Percentiles rank a stretch among this genome's conserved stretches.
Evolutionary conservation across 2,888 invertebrate genomes (phyloP).

Genomic region (Acanthosepion lycidas): DNA sequence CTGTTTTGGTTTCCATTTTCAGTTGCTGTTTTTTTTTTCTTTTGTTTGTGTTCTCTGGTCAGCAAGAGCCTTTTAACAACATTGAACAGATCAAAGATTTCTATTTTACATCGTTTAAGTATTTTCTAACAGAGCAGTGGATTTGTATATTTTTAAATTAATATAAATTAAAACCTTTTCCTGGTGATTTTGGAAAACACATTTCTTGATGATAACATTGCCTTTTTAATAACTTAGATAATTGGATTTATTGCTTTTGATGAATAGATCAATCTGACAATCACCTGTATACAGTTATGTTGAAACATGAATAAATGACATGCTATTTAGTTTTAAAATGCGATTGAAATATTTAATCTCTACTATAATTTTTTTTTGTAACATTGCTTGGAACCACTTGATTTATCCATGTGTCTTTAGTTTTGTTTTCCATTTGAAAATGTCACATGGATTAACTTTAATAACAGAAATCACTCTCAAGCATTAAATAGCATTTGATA

Average conservation of each 20-base stretch:
- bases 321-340: neutral
- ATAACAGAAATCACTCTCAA: neutral
- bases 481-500: neutral
- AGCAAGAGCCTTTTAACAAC: neutral
- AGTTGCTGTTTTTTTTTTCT: neutral
- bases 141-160: neutral
- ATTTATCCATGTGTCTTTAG: slow-evolving; percentile 1
- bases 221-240: neutral
- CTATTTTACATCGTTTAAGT: neutral
- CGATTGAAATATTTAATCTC: neutral
- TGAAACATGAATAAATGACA: slow-evolving; percentile 17
- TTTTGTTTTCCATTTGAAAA: neutral
- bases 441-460: neutral
- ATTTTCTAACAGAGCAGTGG: neutral
- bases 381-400: neutral
- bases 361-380: neutral
- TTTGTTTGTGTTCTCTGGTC: neutral
- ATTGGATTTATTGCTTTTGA: slow-evolving; percentile 4
- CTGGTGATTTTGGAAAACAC: neutral
- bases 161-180: slow-evolving; percentile 33
- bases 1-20: neutral
- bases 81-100: neutral
- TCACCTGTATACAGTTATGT: neutral
- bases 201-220: slow-evolving; percentile 33
- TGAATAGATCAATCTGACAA: neutral